A percentile compares a stretch with the other conserved stretches of the same genome.
Evolutionary conservation across 2,888 invertebrate genomes (phyloP).

Genomic region (Carterocephalus palaemon): DNA sequence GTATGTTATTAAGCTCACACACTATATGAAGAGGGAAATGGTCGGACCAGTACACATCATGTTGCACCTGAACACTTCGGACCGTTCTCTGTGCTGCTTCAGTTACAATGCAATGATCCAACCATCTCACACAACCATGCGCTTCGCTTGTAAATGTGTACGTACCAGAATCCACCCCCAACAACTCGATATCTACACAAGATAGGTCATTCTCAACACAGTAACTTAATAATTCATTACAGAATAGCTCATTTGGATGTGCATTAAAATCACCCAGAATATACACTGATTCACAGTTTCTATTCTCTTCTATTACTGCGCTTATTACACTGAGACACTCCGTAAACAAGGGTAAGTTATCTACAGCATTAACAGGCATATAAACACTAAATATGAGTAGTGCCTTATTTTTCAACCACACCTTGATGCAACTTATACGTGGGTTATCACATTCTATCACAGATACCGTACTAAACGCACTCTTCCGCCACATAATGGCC

Average conservation of each 20-base stretch:
- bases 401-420: not conserved
- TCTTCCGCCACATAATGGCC: constrained; percentile 25
- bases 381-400: constrained; percentile 6
- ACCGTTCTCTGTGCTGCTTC: not conserved
- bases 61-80: not conserved
- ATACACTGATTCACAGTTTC: too few relatives aligned
- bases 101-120: too few relatives aligned
- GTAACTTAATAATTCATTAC: not conserved
- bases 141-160: not conserved
- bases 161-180: not conserved
- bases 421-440: constrained; percentile 1
- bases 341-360: constrained; percentile 1
- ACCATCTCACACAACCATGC: not conserved
- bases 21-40: not conserved
- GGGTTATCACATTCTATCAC: constrained; percentile 10
- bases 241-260: not conserved
- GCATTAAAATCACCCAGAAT: too few relatives aligned
- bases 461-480: constrained; percentile 16
- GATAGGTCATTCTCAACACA: not conserved
- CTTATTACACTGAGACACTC: not conserved
- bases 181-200: not conserved
- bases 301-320: not conserved
- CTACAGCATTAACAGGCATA: constrained; percentile 1
- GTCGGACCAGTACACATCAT: constrained; percentile 3
- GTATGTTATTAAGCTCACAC: not conserved